Base-by-base conservation (phyloP, 2,797 vertebrate species). In the Potorous gilbertii region DNA sequence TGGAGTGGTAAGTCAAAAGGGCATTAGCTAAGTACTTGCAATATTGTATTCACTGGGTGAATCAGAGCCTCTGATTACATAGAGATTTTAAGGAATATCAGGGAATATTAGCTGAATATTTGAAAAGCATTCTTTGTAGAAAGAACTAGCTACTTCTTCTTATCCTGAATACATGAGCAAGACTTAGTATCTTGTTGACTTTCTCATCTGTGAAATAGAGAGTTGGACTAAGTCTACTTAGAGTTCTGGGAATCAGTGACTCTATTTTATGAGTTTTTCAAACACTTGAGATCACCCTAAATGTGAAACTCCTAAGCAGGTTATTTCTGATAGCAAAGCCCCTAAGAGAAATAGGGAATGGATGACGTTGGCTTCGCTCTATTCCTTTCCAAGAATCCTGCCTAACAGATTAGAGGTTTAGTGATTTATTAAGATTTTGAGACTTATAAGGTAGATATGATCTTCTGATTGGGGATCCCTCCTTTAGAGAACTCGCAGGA, bases 391-490 rank as follows among this genome's bases (percentile, higher is more conserved):
- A 16, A 14, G n/a, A 50, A 92, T 92, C 62, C 27, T 81, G 56
- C 11, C 4, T 5, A 2, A 50, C 3, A 29, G 46, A 55, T 90
- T 24, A 81, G 6, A 8, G 16, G 29, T 3, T 90, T 29, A 4
- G 90, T 34, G 9, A 56, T 57, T 28, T 55, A 55, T 8, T 10
- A 54, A 54, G 52, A 0, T 54, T 93, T 90, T 92, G 54, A 92
- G 94, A 95, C 91, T 18, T 95, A n/a, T 55, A 54, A 54, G 40
- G 1, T 40, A 54, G 16, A n/a, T 13, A 21, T 10, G 14, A n/a
- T 94, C 91, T 95, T 94, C 66, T 95, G 18, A 87, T 34, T 54
- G 54, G 18, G 28, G 16, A 2, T 2, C 27, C 93, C 40, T 93
- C 34, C 91, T 93, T 97, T 94, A 1, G 55, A 56, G 12, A 13